These are phyloP conservation scores for Cynocephalus volans DNA, from an alignment of 2,113 vertebrate genomes.

Conservation along the genomic window DNA sequence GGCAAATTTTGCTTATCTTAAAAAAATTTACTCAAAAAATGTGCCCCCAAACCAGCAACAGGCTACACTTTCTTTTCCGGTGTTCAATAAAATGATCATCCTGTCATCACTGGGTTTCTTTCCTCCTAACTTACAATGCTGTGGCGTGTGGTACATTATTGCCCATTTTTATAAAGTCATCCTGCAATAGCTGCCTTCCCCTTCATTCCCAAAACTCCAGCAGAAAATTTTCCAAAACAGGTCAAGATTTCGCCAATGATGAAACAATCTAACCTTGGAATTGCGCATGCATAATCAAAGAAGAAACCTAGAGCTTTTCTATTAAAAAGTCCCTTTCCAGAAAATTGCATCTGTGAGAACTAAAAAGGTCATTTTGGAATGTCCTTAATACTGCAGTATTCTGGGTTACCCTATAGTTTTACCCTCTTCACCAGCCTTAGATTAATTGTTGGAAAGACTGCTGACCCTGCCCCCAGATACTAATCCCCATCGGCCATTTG, in stretches of 20 bases:
- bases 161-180: neutral
- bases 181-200: neutral
- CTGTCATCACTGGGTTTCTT: neutral
- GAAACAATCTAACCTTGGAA: conserved; percentile 11
- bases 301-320: neutral
- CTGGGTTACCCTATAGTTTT: neutral
- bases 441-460: conserved; percentile 21
- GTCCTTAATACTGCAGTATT: neutral
- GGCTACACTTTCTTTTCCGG: neutral
- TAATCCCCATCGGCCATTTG: neutral
- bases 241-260: neutral
- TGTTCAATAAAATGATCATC: neutral
- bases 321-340: neutral
- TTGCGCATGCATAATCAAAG: neutral
- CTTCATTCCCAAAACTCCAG: neutral
- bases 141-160: neutral
- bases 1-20: conserved; percentile 15
- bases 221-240: conserved; percentile 11
- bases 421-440: neutral
- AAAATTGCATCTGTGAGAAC: neutral
- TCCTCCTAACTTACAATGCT: neutral
- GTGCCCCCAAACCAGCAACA: neutral
- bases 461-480: neutral
- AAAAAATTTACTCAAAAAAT: conserved; percentile 19
- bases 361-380: neutral